A percentile compares a stretch with the other conserved stretches of the same genome.
Evolutionary conservation across 2,113 vertebrate species (phyloP).

Genomic region (Opisthocomus hoazin): DNA sequence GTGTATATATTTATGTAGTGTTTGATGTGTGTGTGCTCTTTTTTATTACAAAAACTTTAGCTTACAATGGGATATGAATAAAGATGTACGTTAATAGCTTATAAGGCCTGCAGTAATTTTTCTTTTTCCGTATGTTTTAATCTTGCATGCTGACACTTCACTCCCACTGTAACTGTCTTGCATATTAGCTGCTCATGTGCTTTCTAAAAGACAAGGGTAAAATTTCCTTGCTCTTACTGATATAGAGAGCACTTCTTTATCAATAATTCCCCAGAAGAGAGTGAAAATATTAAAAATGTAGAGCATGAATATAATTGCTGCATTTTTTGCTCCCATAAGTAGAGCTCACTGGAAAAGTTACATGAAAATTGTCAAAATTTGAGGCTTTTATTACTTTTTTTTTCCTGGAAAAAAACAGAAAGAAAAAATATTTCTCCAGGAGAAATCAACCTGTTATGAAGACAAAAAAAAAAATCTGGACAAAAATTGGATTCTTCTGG

Average conservation of each 20-base stretch:
- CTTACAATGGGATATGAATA: background rate
- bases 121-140: background rate
- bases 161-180: background rate
- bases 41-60: background rate
- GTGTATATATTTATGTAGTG: background rate
- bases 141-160: background rate
- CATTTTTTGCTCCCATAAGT: background rate
- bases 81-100: background rate
- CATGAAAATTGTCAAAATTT: background rate
- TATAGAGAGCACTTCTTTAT: background rate
- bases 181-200: background rate
- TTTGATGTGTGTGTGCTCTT: rapidly evolving
- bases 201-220: background rate
- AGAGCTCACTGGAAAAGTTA: background rate
- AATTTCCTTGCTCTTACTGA: background rate
- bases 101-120: background rate
- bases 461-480: too few relatives aligned
- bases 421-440: background rate
- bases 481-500: background rate
- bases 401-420: background rate
- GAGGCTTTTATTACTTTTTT: rapidly evolving
- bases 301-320: background rate
- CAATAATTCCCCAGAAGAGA: background rate
- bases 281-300: background rate
- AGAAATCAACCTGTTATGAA: background rate